Evolutionary conservation across 2,888 invertebrate species (phyloP).

Genomic region (Pelosia muscerda): DNA sequence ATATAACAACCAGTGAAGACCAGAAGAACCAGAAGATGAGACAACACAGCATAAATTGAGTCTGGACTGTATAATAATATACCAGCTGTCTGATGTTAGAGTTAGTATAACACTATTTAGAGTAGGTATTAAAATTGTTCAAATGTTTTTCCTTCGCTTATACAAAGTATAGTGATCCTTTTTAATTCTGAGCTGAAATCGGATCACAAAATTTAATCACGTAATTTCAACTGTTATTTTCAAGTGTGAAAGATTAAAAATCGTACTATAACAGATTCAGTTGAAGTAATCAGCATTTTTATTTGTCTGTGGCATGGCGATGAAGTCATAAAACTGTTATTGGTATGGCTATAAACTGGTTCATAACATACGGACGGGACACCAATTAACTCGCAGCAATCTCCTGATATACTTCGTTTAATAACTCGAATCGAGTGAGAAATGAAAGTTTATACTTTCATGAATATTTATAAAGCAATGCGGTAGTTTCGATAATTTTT

Average conservation of each 20-base stretch:
- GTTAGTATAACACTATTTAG: too few relatives aligned
- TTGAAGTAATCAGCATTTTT: conserved; percentile 49
- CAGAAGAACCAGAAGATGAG: too few relatives aligned
- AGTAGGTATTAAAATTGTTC: too few relatives aligned
- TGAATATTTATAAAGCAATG: conserved; percentile 48
- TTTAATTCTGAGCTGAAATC: conserved; percentile 16
- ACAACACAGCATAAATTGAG: too few relatives aligned
- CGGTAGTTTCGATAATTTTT: conserved; percentile 36
- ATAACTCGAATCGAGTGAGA: conserved; percentile 47
- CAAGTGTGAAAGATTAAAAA: conserved; percentile 43
- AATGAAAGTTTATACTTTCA: conserved; percentile 44
- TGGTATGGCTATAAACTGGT: conserved; percentile 59
- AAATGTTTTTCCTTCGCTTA: too few relatives aligned
- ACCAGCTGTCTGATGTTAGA: too few relatives aligned
- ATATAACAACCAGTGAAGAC: too few relatives aligned
- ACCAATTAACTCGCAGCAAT: conserved; percentile 63
- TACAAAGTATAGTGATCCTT: too few relatives aligned
- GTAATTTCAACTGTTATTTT: conserved; percentile 19
- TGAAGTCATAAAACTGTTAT: conserved; percentile 64
- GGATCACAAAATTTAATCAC: conserved; percentile 31
- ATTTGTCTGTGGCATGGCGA: conserved; percentile 50
- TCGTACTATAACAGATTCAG: conserved; percentile 27
- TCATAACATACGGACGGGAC: conserved; percentile 57
- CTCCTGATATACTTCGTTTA: conserved; percentile 55
- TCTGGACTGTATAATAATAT: too few relatives aligned